Percentiles rank a stretch among this genome's conserved stretches.
phyloP scores from a whole-genome alignment of 2,888 invertebrate genomes.

The Drosophila pegasa region DNA sequence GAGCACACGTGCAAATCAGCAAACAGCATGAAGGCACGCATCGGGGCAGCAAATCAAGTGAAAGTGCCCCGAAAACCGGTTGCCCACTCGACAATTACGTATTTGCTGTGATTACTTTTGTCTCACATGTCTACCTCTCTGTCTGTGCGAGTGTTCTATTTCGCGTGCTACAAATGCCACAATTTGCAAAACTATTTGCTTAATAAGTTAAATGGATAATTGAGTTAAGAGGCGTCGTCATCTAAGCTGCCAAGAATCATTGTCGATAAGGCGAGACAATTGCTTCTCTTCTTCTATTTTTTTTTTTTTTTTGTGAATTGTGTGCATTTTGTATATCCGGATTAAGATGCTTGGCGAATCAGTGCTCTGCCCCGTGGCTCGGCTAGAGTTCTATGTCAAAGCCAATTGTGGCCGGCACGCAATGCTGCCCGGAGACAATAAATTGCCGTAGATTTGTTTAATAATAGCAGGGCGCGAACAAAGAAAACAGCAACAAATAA shows the following conservation, averaged over 20 bases:
- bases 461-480: slow-evolving; percentile 57
- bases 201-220: slow-evolving; percentile 78
- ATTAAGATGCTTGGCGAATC: slow-evolving; percentile 38
- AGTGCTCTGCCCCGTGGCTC: slow-evolving; percentile 19
- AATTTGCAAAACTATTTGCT: slow-evolving; percentile 71
- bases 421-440: slow-evolving; percentile 45
- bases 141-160: slow-evolving; percentile 35
- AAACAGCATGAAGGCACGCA: slow-evolving; percentile 16
- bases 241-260: slow-evolving; percentile 23
- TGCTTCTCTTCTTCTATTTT: no score
- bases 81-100: slow-evolving; percentile 50
- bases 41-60: slow-evolving; percentile 53
- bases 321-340: slow-evolving; percentile 29
- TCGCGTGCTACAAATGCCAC: slow-evolving; percentile 66
- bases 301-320: slow-evolving; percentile 2
- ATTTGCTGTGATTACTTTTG: slow-evolving; percentile 49
- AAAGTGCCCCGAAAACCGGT: slow-evolving; percentile 57
- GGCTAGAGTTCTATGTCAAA: slow-evolving; percentile 61
- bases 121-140: background rate
- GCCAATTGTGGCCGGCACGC: slow-evolving; percentile 63
- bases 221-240: slow-evolving; percentile 67
- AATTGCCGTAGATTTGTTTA: slow-evolving; percentile 51
- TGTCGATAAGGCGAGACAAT: slow-evolving; percentile 47
- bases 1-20: slow-evolving; percentile 40
- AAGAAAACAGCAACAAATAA: slow-evolving; percentile 19